Conservation (phyloP, 2,113 vertebrate genomes). For the Oreocharis arfaki region DNA sequence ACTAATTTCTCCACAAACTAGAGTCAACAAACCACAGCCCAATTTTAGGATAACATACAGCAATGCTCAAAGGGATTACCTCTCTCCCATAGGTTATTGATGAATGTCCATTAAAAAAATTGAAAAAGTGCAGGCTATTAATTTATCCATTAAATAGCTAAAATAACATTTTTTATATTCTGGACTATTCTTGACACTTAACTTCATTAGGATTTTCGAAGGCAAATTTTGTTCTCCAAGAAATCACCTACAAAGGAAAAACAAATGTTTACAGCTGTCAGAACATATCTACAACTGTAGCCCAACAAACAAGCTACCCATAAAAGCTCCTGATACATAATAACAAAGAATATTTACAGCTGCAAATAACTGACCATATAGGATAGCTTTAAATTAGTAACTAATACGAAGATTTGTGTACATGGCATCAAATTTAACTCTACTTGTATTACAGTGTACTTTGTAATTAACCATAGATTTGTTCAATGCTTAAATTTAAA, state of each 20-base stretch:
- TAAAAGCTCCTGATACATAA: constrained; percentile 13
- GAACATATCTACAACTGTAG: background rate
- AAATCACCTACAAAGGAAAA: constrained; percentile 30
- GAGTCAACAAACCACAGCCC: background rate
- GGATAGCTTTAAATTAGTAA: constrained; percentile 42
- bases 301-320: constrained; percentile 1
- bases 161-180: constrained; percentile 18
- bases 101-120: background rate
- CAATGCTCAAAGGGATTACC: background rate
- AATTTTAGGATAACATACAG: background rate
- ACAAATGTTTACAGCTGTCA: background rate
- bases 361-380: background rate
- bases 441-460: constrained; percentile 16
- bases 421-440: constrained; percentile 40
- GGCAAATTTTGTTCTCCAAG: constrained; percentile 11
- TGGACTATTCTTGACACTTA: background rate
- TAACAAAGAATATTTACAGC: constrained; percentile 27
- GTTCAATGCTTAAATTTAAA: constrained; percentile 17
- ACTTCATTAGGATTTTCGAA: constrained; percentile 7
- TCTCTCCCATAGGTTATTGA: background rate
- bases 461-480: constrained; percentile 7
- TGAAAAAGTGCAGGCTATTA: background rate
- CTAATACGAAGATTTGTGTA: background rate
- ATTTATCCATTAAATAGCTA: constrained; percentile 40
- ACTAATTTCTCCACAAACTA: background rate